Evolutionary conservation across 2,888 invertebrate genomes (phyloP), one percentile per base, ranked within the genome.

Genomic region (Leuctra nigra): DNA sequence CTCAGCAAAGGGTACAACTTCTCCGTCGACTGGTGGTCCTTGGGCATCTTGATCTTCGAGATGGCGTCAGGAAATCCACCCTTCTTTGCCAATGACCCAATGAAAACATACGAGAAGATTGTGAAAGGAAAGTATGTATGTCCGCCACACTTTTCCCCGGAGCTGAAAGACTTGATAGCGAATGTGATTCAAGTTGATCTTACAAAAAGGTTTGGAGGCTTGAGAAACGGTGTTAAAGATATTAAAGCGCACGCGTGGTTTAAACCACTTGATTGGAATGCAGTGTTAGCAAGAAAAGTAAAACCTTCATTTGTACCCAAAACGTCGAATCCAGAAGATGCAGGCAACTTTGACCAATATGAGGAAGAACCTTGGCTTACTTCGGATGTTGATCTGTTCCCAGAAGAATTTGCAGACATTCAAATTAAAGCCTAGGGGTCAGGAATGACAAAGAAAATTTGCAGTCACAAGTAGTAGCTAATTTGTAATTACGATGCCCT

Each of bases 1-100:
- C 78, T 92, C 63, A 88, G 87, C 59, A 92, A 90, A 72, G 95
- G 95, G 0, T 96, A 98, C 72, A 91, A 91, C 48, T 86, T 83
- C 65, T 88, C 92, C 0, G 96, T 94, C 0, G 97, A 98, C 68
- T 97, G 94, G 93, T 97, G 97, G 97, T 87, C 95, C 0, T 83
- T 91, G 61, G 97, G 91, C 0, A 82, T 95, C 0, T 75, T 96
- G 4, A 74, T 94, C 44, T 95, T 79, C 70, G 95, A 95, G 76
- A 90, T 95, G 86, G 85, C 86, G 46, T 87, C 91, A 16, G 98
- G 98, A 0, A 89, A 87, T 70, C 91, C 96, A 9, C 98, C 98
- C 0, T 98, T 99, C 72, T 89, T 86, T 65, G 86, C 91, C n/a
- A 86, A 85, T 62, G 91, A 96, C 62, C 92, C 91, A 0, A 94